Evolutionary conservation across 2,888 invertebrate species (phyloP), one percentile per base, ranked within the genome.

Genomic region (Metopia argyrocephala): DNA sequence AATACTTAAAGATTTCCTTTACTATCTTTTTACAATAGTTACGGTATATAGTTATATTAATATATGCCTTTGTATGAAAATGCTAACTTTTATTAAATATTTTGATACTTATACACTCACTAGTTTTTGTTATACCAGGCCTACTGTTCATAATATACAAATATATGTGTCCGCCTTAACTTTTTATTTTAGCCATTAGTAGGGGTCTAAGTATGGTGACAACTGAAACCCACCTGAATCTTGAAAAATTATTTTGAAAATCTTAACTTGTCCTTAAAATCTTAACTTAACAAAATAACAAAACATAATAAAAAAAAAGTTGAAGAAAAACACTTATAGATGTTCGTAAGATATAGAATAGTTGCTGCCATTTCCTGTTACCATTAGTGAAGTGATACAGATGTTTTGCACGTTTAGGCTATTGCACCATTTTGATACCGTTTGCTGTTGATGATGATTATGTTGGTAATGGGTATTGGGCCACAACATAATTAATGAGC

Each of bases 401-500:
- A 54, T 48, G 54, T 28, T 68, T 46, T 28, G 6, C 52, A 68
- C 28, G 6, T 23, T 31, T 12, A 1, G 12, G n/a, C 12, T 12
- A 38, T 4, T 5, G n/a, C 18, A 3, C 20, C 7, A 50, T 57
- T n/a, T 54, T 64, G 48, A 56, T 52, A 62, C 38, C 23, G 12
- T 15, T 56, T 46, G 38, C 31, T 65, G 52, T 69, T 70, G 70
- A 54, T 66, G 61, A 71, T 71, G 61, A 65, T 66, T 59, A 66
- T 61, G 48, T 9, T 66, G 79, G 79, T 75, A 70, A 75, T 76
- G 79, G 76, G 46, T 76, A 68, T 76, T 66, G 76, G 66, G 56
- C 66, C 65, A 57, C 48, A 66, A 52, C 62, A 79, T 76, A 71
- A 79, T 79, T 76, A 76, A 76, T 79, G 76, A 71, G 76, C 57